Percentiles rank a stretch among this genome's conserved stretches.
Evolutionary conservation across 2,113 vertebrate genomes (phyloP).

Genomic region (Alaudala cheleensis): DNA sequence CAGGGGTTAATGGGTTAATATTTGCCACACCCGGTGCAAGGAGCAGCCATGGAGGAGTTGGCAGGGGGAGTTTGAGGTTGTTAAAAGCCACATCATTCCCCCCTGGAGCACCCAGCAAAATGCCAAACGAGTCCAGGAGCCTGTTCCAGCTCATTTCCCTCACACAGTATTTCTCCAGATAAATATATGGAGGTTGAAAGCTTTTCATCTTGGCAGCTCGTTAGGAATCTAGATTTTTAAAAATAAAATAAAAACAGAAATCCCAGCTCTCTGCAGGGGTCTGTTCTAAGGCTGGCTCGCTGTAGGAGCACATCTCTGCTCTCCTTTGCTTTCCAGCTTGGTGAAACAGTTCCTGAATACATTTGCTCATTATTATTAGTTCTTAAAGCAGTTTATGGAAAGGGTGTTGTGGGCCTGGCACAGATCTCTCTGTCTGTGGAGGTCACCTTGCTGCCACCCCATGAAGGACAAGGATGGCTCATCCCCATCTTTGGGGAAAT

Average conservation of each 20-base stretch:
- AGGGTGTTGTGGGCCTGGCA: too few species aligned
- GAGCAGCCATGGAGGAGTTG: not conserved
- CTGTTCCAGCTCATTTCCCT: not conserved
- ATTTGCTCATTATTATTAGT: not conserved
- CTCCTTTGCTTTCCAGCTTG: not conserved
- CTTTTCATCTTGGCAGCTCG: not conserved
- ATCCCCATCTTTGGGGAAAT: not conserved
- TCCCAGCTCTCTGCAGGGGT: not conserved
- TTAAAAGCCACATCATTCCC: not conserved
- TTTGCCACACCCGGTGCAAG: not conserved
- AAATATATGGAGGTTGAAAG: not conserved
- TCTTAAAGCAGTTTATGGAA: not conserved
- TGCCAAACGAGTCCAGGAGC: too few species aligned
- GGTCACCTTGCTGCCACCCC: not conserved
- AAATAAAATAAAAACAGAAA: not conserved
- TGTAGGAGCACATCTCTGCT: not conserved
- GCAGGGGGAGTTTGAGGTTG: not conserved
- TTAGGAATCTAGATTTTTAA: not conserved
- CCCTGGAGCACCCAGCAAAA: not conserved
- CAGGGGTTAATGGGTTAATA: not conserved
- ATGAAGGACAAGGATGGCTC: not conserved
- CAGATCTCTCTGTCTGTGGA: not conserved
- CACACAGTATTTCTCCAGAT: not conserved
- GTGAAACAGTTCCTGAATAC: not conserved
- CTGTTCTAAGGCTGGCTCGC: not conserved